A percentile compares a stretch with the other conserved stretches of the same genome.
phyloP scores from a whole-genome alignment of 1,140 invertebrate genomes.

The Drosophila aff. region DNA sequence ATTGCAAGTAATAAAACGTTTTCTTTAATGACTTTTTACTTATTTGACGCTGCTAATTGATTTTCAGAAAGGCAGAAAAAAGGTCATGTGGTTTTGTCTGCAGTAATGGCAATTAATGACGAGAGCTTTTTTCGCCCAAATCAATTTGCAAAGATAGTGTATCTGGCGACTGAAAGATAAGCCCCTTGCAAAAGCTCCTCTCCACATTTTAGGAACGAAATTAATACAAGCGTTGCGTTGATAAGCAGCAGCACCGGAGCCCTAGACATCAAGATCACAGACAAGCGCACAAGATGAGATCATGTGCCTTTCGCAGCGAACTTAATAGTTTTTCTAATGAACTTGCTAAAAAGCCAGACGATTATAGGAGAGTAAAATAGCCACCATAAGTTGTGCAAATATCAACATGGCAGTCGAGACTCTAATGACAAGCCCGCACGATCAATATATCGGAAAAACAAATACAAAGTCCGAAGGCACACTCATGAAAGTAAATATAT shows the following conservation, averaged over 20 bases:
- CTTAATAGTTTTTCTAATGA: conserved; percentile 59
- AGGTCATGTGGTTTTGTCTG: conserved; percentile 30
- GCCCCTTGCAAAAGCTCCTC: conserved; percentile 14
- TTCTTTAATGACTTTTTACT: conserved; percentile 38
- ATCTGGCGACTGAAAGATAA: conserved; percentile 21
- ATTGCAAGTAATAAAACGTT: conserved; percentile 27
- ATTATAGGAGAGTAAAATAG: conserved; percentile 31
- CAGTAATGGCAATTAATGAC: conserved; percentile 9
- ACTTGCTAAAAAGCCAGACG: conserved; percentile 51
- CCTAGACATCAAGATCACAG: conserved; percentile 22
- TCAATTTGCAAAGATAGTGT: conserved; percentile 34
- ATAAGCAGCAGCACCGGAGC: conserved; percentile 18
- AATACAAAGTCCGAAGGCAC: conserved; percentile 54
- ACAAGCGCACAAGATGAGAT: conserved; percentile 45
- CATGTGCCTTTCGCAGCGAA: conserved; percentile 53
- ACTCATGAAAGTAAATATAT: conserved; percentile 21
- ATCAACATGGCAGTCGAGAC: conserved; percentile 32
- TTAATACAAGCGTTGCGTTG: conserved; percentile 19
- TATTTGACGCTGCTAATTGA: conserved; percentile 24
- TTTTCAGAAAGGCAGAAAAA: conserved; percentile 11
- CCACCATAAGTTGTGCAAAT: conserved; percentile 60
- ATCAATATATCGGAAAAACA: conserved; percentile 49
- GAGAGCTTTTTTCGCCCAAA: conserved; percentile 26
- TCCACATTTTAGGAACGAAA: conserved; percentile 4
- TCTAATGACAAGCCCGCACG: conserved; percentile 51